A percentile compares a stretch with the other conserved stretches of the same genome.
Conservation (phyloP, 2,113 vertebrate species). For the Catharus fuscescens region DNA sequence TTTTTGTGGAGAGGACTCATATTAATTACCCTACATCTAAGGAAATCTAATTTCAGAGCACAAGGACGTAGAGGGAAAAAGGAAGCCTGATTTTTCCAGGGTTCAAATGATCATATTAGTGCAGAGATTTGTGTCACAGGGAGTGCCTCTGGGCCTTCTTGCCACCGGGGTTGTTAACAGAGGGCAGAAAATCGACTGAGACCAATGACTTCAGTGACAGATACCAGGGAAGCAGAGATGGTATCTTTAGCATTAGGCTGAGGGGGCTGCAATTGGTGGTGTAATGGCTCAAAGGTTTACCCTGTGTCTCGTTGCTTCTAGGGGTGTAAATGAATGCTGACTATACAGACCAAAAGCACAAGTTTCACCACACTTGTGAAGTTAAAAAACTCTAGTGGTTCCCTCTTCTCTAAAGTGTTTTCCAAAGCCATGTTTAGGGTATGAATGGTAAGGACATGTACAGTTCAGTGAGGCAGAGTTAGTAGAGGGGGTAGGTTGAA, state of each 20-base stretch:
- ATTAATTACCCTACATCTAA: constrained; percentile 65
- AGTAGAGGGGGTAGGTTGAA: neutral
- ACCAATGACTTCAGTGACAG: neutral
- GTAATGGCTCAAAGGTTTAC: neutral
- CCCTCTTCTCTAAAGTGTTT: neutral
- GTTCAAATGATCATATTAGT: neutral
- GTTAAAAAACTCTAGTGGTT: neutral
- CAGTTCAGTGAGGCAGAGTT: neutral
- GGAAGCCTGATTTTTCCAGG: constrained; percentile 36
- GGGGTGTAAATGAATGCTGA: neutral
- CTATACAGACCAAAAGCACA: neutral
- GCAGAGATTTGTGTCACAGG: constrained; percentile 27
- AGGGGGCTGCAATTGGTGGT: neutral
- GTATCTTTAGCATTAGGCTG: neutral
- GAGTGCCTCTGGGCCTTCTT: neutral
- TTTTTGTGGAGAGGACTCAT: constrained; percentile 31
- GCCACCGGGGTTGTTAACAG: neutral
- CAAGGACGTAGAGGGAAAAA: constrained; percentile 40
- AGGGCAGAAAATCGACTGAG: neutral
- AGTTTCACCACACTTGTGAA: neutral
- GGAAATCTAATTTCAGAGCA: constrained; percentile 58
- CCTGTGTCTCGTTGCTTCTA: neutral
- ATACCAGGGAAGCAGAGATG: neutral
- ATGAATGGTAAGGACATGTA: neutral
- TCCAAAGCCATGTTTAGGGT: neutral